These are phyloP conservation scores for Tauraco erythrolophus DNA, from an alignment of 2,113 vertebrate species.

Conservation along the genomic window DNA sequence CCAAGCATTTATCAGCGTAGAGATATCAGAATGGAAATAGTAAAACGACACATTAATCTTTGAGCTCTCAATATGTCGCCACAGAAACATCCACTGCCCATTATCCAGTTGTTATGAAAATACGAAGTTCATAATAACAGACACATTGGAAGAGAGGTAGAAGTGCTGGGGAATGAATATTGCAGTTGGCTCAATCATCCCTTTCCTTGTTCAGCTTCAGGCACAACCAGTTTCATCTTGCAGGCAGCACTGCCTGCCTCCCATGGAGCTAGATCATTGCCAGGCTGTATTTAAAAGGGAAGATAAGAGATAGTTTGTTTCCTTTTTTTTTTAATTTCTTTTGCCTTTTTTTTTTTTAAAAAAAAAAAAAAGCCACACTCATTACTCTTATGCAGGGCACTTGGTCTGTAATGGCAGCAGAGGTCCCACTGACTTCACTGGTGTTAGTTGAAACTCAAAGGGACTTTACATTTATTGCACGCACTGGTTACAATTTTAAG, in stretches of 20 bases:
- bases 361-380: neutral
- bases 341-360: no score
- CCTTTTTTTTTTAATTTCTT: no score
- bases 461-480: neutral
- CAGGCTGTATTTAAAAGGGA: neutral
- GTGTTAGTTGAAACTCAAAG: neutral
- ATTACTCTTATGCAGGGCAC: neutral
- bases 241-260: neutral
- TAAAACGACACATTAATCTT: slow-evolving; percentile 41
- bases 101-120: slow-evolving; percentile 31
- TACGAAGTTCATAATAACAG: slow-evolving; percentile 1
- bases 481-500: neutral
- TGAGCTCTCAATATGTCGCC: neutral
- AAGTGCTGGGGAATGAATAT: neutral
- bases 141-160: neutral
- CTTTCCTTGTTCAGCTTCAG: neutral
- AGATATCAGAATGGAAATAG: slow-evolving; percentile 35
- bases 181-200: neutral
- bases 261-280: neutral
- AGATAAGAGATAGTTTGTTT: neutral
- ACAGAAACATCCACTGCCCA: neutral
- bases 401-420: neutral
- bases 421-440: neutral
- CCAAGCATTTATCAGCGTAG: slow-evolving; percentile 30
- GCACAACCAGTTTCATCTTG: neutral